phyloP scores from a whole-genome alignment of 2,888 invertebrate genomes.

The Diadromus collaris region DNA sequence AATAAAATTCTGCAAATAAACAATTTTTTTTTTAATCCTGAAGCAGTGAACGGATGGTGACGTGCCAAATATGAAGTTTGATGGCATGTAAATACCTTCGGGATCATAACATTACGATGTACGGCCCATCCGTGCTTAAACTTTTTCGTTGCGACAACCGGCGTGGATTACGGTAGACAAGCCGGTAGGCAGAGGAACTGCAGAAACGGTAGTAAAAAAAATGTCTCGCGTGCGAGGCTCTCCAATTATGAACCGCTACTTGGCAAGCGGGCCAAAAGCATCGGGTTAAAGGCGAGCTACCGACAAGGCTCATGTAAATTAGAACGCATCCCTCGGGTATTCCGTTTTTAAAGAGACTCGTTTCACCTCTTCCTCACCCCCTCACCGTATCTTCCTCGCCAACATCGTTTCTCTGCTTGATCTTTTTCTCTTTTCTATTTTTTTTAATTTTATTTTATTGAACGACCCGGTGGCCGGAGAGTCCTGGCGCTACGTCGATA shows the following conservation, averaged over 20 bases:
- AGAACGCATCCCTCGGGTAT: constrained; percentile 34
- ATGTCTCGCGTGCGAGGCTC: constrained; percentile 44
- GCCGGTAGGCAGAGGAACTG: not conserved
- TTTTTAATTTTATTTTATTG: constrained; percentile 17
- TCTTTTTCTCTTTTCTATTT: constrained; percentile 15
- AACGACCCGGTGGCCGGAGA: constrained; percentile 14
- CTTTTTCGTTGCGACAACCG: not conserved
- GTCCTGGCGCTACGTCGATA: constrained; percentile 11
- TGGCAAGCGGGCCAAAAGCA: constrained; percentile 46
- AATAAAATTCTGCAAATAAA: no score
- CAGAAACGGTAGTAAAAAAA: constrained; percentile 1
- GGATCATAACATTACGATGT: not conserved
- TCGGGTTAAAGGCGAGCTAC: constrained; percentile 49
- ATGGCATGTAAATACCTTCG: no score
- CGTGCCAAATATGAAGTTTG: no score
- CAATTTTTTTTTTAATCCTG: no score
- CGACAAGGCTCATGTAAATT: constrained; percentile 44
- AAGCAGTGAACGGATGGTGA: no score
- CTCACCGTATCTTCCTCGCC: constrained; percentile 15
- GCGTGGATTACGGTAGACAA: not conserved
- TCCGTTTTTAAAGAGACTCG: constrained; percentile 33
- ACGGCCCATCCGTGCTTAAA: not conserved
- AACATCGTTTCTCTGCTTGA: constrained; percentile 21
- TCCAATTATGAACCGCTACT: constrained; percentile 54
- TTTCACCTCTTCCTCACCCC: constrained; percentile 12